Conservation (phyloP, 2,797 vertebrate genomes). For the Threskiornis aethiopicus region DNA sequence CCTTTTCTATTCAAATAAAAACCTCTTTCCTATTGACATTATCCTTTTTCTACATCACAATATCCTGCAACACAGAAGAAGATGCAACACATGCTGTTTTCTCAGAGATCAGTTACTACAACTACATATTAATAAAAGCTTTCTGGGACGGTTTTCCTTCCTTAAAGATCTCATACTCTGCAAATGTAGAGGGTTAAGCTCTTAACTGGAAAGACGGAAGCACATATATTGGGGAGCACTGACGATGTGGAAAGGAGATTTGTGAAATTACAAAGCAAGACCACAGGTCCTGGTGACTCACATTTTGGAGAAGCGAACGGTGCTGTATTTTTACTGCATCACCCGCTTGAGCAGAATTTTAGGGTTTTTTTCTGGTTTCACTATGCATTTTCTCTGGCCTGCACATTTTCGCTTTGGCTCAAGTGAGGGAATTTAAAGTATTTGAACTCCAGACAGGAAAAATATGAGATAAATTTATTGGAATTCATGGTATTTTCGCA, state of each 20-base stretch:
- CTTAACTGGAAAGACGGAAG: background rate
- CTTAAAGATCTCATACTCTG: background rate
- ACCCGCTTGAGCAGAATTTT: background rate
- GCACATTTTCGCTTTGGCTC: background rate
- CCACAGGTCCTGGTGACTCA: background rate
- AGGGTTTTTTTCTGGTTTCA: fast-evolving
- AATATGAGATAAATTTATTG: background rate
- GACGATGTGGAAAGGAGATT: background rate
- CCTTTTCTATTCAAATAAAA: background rate
- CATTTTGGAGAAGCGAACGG: background rate
- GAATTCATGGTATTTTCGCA: background rate
- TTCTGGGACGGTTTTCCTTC: background rate
- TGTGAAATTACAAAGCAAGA: background rate
- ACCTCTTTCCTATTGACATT: background rate
- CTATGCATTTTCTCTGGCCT: background rate
- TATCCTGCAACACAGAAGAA: background rate
- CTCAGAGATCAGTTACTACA: conserved; percentile 8
- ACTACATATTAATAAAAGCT: conserved; percentile 23
- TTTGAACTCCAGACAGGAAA: background rate
- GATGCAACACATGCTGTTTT: background rate
- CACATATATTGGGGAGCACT: background rate
- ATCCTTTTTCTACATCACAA: background rate
- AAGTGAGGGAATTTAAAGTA: background rate
- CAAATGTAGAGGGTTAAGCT: background rate
- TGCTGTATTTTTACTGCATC: background rate